Conservation (phyloP, 2,888 invertebrate species). For the Sabatieria punctata region DNA sequence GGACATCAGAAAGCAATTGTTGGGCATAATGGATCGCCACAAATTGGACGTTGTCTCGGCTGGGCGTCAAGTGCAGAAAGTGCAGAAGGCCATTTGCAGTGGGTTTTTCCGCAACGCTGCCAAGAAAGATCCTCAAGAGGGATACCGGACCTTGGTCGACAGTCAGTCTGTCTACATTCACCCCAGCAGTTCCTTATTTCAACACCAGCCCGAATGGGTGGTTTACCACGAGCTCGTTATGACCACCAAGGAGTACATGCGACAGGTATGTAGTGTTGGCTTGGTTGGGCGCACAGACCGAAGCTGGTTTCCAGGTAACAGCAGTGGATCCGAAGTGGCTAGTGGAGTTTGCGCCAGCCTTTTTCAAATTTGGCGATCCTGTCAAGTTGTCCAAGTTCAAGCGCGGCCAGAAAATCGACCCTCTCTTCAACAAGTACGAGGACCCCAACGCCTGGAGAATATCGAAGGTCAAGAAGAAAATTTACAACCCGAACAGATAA, state of each 20-base stretch:
- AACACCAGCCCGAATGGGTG: constrained; percentile 97
- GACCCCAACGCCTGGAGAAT: constrained; percentile 99
- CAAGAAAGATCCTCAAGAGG: constrained; percentile 95
- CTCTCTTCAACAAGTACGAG: constrained; percentile 94
- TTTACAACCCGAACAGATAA: constrained; percentile 31
- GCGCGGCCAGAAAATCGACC: constrained; percentile 93
- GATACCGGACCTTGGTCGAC: constrained; percentile 85
- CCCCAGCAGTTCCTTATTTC: constrained; percentile 90
- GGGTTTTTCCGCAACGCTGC: constrained; percentile 95
- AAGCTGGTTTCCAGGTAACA: constrained; percentile 17
- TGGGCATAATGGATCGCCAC: constrained; percentile 50
- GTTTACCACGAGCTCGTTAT: constrained; percentile 96
- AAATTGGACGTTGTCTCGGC: constrained; percentile 91
- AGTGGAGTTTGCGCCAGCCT: constrained; percentile 95
- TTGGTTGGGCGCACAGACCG: background rate
- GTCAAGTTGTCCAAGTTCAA: constrained; percentile 96
- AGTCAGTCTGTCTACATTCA: constrained; percentile 91
- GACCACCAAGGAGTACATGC: constrained; percentile 97
- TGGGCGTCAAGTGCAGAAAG: constrained; percentile 77
- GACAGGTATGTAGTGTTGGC: constrained; percentile 51
- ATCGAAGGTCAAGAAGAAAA: constrained; percentile 43
- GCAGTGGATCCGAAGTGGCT: constrained; percentile 95
- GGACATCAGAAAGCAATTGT: constrained; percentile 87
- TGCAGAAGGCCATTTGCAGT: constrained; percentile 90
- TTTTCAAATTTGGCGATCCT: constrained; percentile 96